Evolutionary conservation across 2,797 vertebrate species (phyloP).

Genomic region (Halcyon badia): DNA sequence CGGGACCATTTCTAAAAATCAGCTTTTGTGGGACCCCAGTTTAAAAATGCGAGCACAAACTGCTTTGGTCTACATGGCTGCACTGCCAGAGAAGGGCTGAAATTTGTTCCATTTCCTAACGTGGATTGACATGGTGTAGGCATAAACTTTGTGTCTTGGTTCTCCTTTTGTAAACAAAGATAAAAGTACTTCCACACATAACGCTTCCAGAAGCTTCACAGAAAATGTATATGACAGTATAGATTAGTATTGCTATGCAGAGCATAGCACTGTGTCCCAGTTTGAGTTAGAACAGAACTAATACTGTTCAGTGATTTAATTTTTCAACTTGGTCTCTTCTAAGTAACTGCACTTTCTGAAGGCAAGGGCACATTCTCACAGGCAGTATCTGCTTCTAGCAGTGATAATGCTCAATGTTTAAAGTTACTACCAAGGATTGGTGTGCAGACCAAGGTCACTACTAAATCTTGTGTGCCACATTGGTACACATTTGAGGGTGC

Average conservation of each 20-base stretch:
- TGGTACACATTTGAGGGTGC: too few relatives aligned
- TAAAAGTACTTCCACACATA: not conserved
- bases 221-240: not conserved
- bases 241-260: not conserved
- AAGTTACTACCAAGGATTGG: too few relatives aligned
- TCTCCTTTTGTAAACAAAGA: not conserved
- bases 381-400: too few relatives aligned
- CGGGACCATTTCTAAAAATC: not conserved
- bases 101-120: not conserved
- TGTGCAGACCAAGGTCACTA: too few relatives aligned
- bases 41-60: not conserved
- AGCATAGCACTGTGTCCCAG: not conserved
- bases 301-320: too few relatives aligned
- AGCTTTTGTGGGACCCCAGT: not conserved
- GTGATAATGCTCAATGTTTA: too few relatives aligned
- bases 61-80: not conserved
- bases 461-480: too few relatives aligned
- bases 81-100: not conserved
- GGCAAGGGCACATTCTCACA: too few relatives aligned
- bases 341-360: too few relatives aligned
- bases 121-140: not conserved
- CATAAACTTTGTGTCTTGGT: not conserved
- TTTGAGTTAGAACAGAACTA: too few relatives aligned
- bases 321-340: too few relatives aligned
- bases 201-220: not conserved